Base-by-base conservation (phyloP, 2,888 invertebrate genomes). In the Drosophila picticornis region DNA sequence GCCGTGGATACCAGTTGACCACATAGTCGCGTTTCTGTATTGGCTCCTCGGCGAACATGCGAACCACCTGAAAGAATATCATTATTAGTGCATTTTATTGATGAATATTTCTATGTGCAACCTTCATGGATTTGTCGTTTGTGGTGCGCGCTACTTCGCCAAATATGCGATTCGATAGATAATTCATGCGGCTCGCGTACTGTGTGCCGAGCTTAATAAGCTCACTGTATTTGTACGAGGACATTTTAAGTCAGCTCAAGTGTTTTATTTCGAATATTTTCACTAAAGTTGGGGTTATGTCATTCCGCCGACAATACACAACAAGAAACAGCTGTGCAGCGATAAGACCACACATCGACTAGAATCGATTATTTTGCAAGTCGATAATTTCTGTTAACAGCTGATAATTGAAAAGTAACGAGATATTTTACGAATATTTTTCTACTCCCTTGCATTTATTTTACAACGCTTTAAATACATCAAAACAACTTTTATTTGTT, bases 151-250 rank as follows among this genome's bases (percentile, higher is more conserved):
- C 95, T 1, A 98, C 97, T 94, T 98, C 98, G 0, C 97, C 97
- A 92, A 98, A 98, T 85, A 98, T 98, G 81, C 96, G 94, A 87
- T 97, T 97, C 32, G 98, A 97, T 22, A 99, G 94, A 52, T 96
- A 95, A 81, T 96, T 96, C 98, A 99, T 98, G 53, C 97, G 95
- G 4, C 94, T 95, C 0, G 97, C 97, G 92, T 98, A 99, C 88
- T 95, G 96, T 0, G 97, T 97, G 0, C 95, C 94, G 38, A 95
- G 94, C 82, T 96, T 96, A 13, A 95, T 94, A 51, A 98, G 93
- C 72, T 96, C 94, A 0, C 94, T 93, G 90, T 98, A 98, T 92
- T 95, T 96, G 19, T 84, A 74, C 0, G 79, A 75, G 0, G 95
- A 92, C 97, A 97, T 91, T 61, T 62, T 56, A 34, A 48, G 13